These are phyloP conservation scores for Cairina moschata DNA, from an alignment of 2,113 vertebrate species.

Conservation along the genomic window DNA sequence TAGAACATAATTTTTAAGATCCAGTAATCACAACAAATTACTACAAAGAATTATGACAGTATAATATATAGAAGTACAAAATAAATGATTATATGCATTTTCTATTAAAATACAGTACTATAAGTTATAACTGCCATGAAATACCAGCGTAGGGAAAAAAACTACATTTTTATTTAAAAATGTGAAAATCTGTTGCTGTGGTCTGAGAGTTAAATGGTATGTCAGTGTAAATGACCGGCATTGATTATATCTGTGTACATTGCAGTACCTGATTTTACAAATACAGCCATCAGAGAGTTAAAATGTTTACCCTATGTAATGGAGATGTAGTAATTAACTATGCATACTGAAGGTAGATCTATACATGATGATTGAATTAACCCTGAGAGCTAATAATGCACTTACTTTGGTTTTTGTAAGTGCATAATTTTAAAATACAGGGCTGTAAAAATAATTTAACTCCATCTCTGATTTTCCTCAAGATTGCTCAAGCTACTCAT, in stretches of 20 bases:
- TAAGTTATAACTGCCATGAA: background rate
- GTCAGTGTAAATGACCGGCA: background rate
- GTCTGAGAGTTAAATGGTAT: background rate
- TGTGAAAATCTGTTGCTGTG: background rate
- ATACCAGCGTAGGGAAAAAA: background rate
- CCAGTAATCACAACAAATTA: background rate
- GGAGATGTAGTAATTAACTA: background rate
- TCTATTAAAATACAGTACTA: background rate
- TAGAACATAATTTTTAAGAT: constrained; percentile 7
- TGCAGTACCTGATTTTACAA: background rate
- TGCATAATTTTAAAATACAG: background rate
- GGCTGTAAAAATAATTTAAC: background rate
- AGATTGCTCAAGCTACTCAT: constrained; percentile 21
- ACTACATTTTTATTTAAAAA: background rate
- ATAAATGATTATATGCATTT: background rate
- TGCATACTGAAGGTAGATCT: background rate
- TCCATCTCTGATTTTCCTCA: background rate
- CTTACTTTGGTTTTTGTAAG: background rate
- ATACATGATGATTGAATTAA: background rate
- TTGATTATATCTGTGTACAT: background rate
- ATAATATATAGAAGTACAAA: background rate
- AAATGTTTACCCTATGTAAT: background rate
- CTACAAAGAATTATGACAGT: background rate
- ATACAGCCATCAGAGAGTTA: background rate
- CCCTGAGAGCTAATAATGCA: background rate